These are phyloP conservation scores for Gouania willdenowi DNA, from an alignment of 2,797 vertebrate genomes.

Conservation along the genomic window DNA sequence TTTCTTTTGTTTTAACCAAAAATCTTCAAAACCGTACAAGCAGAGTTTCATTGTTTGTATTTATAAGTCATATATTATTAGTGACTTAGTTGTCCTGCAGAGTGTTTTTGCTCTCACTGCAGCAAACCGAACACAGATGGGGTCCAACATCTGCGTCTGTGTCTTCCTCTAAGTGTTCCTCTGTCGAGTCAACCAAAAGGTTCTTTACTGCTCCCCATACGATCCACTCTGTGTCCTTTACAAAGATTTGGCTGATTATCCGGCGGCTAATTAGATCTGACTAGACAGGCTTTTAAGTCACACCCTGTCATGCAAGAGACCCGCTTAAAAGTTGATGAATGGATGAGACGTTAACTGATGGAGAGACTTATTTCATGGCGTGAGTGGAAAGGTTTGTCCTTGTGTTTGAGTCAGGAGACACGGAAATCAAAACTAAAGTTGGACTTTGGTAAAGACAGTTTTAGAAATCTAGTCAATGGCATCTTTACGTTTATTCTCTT, in stretches of 20 bases:
- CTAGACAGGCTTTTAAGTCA: constrained; percentile 65
- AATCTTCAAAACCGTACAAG: no score
- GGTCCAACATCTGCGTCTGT: background rate
- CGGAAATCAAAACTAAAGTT: background rate
- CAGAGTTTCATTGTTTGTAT: no score
- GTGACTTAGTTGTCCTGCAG: no score
- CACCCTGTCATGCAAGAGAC: constrained; percentile 31
- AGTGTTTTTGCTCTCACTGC: no score
- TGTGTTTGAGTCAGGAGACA: background rate
- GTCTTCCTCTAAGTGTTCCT: constrained; percentile 18
- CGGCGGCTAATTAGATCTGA: constrained; percentile 66
- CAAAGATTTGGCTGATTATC: constrained; percentile 58
- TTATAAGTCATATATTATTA: no score
- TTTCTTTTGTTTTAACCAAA: no score
- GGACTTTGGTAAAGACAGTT: no score
- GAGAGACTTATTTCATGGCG: constrained; percentile 20
- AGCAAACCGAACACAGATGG: constrained; percentile 18
- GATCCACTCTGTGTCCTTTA: constrained; percentile 47
- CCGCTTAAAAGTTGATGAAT: constrained; percentile 56
- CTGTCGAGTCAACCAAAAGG: constrained; percentile 23
- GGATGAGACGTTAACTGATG: constrained; percentile 44
- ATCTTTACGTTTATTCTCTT: no score
- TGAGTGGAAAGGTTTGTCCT: constrained; percentile 1
- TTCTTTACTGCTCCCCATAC: constrained; percentile 21
- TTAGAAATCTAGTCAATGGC: no score